Base-by-base conservation (phyloP, 2,888 invertebrate genomes). In the Meghimatium bilineatum region DNA sequence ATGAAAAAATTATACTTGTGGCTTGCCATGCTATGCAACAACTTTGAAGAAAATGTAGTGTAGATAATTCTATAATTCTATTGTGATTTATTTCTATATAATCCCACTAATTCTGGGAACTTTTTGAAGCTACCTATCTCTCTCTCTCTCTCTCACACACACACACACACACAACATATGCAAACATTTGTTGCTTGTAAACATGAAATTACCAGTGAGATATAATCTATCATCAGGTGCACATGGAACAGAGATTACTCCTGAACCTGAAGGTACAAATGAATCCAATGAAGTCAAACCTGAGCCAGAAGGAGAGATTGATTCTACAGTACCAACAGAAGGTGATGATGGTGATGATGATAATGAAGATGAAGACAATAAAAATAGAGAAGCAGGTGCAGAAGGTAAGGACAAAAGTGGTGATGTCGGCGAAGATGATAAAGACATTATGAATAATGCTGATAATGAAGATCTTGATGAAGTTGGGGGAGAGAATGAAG, bases 341-440 rank as follows among this genome's bases (percentile, higher is more conserved):
- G 63, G 60, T 71, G 49, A 44, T 49, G 34, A 6, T 60, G 72
- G 72, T 29, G 72, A 72, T 69, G 83, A 44, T 52, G 69, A 69
- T 69, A 36, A 44, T 49, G 69, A 29, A 32, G 38, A 29, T 56
- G 56, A 56, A 56, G 20, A 23, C 56, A 56, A 67, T 79, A 69
- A 69, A 52, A 80, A 80, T 69, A 69, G 0, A 29, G 52, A 67
- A 36, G 52, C 20, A 23, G 69, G 34, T 69, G 29, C 52, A 29
- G 69, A 79, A 79, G 79, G 77, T 77, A 77, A 77, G 77, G 38
- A 32, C 66, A 56, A 23, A 29, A 66, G 20, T 78, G 78, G 20
- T 78, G 66, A 66, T 44, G 17, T 17, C 44, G 44, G n/a, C 29
- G 52, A 63, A 38, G 75, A 36, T 56, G 76, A 77, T 63, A 36